Percentiles rank a stretch among this genome's conserved stretches.
Conservation (phyloP, 2,113 vertebrate species). For the Pimephales promelas region DNA sequence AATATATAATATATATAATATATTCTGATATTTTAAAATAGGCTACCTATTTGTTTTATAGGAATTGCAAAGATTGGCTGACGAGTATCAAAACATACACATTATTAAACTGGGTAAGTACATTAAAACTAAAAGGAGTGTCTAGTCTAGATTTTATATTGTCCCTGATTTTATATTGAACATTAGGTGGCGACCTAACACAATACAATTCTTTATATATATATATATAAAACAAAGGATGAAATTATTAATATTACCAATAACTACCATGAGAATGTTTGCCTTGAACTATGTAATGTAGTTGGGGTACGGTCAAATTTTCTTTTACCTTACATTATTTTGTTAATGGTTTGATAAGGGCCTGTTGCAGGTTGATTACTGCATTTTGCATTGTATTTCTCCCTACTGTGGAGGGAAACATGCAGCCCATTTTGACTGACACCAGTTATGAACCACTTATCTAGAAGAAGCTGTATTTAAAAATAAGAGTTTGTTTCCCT, state of each 20-base stretch:
- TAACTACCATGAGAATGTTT: not conserved
- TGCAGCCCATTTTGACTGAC: not conserved
- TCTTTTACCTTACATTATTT: not conserved
- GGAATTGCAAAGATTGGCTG: constrained; percentile 67
- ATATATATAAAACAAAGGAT: not conserved
- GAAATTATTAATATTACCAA: not conserved
- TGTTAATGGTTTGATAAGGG: not conserved
- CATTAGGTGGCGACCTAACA: constrained; percentile 26
- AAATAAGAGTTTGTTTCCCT: not conserved
- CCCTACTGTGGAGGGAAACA: not conserved
- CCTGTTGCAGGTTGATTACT: not conserved
- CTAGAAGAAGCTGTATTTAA: not conserved
- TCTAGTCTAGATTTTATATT: not conserved
- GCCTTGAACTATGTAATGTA: not conserved
- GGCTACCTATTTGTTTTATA: constrained; percentile 49
- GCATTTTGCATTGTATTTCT: not conserved
- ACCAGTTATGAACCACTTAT: not conserved
- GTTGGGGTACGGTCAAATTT: not conserved
- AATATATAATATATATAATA: too few species aligned
- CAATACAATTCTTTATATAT: not conserved
- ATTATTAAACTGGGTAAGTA: constrained; percentile 67
- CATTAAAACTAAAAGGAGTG: not conserved
- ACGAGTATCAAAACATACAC: constrained; percentile 65
- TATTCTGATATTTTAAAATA: not conserved
- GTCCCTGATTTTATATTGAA: not conserved